Percentiles rank a stretch among this genome's conserved stretches.
Evolutionary conservation across 2,113 vertebrate species (phyloP).

Genomic region (Mus spicilegus): DNA sequence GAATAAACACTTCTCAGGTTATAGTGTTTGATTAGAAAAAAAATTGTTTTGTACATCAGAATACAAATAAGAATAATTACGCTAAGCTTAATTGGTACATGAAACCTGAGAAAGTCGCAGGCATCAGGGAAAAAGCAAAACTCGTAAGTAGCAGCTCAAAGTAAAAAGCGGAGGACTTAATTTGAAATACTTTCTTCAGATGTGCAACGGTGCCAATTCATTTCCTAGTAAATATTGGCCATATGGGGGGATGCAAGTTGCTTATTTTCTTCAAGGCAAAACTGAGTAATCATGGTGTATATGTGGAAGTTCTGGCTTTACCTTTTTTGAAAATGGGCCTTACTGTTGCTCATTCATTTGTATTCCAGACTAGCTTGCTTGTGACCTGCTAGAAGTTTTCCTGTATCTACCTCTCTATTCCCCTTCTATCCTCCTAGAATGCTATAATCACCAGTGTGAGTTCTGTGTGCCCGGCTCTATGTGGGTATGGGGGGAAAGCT

Average conservation of each 20-base stretch:
- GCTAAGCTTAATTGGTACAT: neutral
- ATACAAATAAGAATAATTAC: neutral
- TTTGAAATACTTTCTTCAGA: neutral
- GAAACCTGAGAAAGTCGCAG: neutral
- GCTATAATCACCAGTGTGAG: neutral
- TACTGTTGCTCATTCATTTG: neutral
- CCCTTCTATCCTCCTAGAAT: neutral
- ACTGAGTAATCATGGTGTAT: neutral
- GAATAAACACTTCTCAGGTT: neutral
- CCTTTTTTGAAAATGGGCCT: neutral
- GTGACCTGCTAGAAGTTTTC: no score
- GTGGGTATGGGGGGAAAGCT: rapidly evolving
- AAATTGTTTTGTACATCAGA: neutral
- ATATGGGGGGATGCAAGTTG: neutral
- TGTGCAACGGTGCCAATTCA: neutral
- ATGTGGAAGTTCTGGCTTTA: no score
- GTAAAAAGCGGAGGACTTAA: neutral
- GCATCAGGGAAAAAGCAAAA: neutral
- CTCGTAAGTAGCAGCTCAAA: neutral
- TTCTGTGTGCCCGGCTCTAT: no score
- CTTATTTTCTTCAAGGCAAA: slow-evolving; percentile 37
- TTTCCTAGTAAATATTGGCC: neutral
- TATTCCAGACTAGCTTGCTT: no score
- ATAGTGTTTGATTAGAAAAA: neutral
- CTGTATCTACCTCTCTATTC: neutral